Percentiles rank a stretch among this genome's conserved stretches.
Conservation (phyloP, 2,888 invertebrate genomes). For the Cremastinae sp. region DNA sequence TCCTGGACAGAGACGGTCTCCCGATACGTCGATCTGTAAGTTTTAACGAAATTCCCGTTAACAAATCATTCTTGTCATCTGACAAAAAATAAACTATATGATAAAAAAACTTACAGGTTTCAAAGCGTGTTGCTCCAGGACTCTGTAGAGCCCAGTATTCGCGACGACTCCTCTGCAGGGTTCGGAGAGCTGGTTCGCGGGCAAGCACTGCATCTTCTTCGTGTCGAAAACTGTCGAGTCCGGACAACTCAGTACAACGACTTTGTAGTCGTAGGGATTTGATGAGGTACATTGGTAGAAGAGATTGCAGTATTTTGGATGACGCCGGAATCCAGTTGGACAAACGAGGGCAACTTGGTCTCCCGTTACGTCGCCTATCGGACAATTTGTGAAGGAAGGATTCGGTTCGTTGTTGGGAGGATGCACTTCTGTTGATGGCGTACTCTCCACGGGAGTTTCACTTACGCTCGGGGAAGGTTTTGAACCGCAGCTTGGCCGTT, state of each 20-base stretch:
- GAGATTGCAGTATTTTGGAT: conserved; percentile 89
- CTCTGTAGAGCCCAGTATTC: conserved; percentile 81
- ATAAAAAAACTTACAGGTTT: conserved; percentile 83
- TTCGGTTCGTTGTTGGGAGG: neutral
- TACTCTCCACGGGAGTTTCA: neutral
- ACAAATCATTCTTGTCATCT: neutral
- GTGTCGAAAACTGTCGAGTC: conserved; percentile 88
- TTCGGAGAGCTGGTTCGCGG: conserved; percentile 82
- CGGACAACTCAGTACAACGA: conserved; percentile 88
- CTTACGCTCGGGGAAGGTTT: neutral
- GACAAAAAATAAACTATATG: neutral
- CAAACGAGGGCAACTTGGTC: conserved; percentile 88
- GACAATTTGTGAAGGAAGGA: conserved; percentile 45
- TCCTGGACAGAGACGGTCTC: conserved; percentile 83
- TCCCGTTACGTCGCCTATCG: conserved; percentile 81
- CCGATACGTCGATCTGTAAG: conserved; percentile 84
- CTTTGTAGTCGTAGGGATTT: conserved; percentile 84
- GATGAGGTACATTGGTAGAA: conserved; percentile 90
- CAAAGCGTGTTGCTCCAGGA: conserved; percentile 80
- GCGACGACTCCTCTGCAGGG: conserved; percentile 83
- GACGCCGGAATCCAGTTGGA: conserved; percentile 90
- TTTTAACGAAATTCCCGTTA: conserved; percentile 73
- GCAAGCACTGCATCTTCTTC: conserved; percentile 85
- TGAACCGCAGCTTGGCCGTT: neutral
- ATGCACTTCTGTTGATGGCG: neutral